Evolutionary conservation across 2,888 invertebrate genomes (phyloP), one percentile per base, ranked within the genome.

Genomic region (Meteorus colon): DNA sequence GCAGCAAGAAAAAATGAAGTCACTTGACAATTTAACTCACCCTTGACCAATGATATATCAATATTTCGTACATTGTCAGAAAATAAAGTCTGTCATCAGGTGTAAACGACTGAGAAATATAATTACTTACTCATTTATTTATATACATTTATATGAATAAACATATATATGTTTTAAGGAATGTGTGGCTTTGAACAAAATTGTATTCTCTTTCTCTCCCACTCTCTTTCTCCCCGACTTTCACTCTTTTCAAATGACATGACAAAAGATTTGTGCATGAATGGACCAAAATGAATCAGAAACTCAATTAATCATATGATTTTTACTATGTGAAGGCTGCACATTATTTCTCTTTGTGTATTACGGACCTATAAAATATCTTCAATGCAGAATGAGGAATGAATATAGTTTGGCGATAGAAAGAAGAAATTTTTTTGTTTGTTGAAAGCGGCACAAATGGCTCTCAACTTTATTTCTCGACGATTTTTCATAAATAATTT

Each of bases 241-340:
- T 19, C 24, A 19, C 55, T 24, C n/a, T 19, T n/a, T 55, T 4
- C 2, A 8, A 55, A 19, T 19, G 8, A 55, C 19, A 24, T 19
- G 55, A 55, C 19, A 19, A 19, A 19, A 55, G 19, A 55, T 19
- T 19, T 19, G 19, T 55, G 19, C 10, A 19, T 19, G 19, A 55
- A 55, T 55, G 8, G n/a, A 55, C n/a, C 4, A 8, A 24, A 55
- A 55, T 55, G 19, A 19, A 55, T 6, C 6, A 5, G n/a, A 55
- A 55, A 19, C n/a, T 55, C 10, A 19, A 2, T 19, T 8, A 19
- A 55, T 19, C 19, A 19, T 48, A 19, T 19, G 24, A 55, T 19
- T 55, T 19, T 55, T 37, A 37, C 27, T 31, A 45, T 62, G n/a
- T 73, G 31, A 45, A 71, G 51, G 67, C 74, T 51, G 62, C 63